Evolutionary conservation across 2,113 vertebrate species (phyloP), one percentile per base, ranked within the genome.

Genomic region (Macquaria ambigua): DNA sequence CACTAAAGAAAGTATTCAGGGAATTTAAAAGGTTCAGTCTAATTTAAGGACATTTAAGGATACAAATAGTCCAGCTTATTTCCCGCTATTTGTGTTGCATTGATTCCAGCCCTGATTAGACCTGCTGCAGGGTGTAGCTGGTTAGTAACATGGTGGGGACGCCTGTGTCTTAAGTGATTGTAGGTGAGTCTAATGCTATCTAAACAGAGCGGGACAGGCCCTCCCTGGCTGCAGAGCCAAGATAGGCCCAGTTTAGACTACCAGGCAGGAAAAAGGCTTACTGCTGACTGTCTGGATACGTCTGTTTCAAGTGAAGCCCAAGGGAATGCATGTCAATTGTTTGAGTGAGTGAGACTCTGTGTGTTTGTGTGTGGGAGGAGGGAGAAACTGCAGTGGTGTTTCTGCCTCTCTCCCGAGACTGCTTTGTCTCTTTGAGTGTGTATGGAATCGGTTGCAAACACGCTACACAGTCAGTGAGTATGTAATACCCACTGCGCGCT

Each of bases 221-320:
- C 92, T 92, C 93, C 92, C 85, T 39, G 72, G 63, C 92, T 94
- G 93, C 79, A 70, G 56, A 77, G 75, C 58, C 1, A 0, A 89
- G 93, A 94, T 94, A 94, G 87, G 82, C 81, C 48, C 63, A 25
- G 82, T 86, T 85, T 71, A 66, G 76, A 84, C 89, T 53, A 69
- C 21, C 50, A 62, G 86, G 72, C 90, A 74, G 90, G 77, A 87
- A 89, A 78, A 75, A 41, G 72, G 66, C 81, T 89, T 62, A 68
- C 84, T 82, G 73, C 83, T 71, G 70, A 75, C 75, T 82, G 85
- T 89, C 85, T 89, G 74, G 79, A 55, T 77, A 55, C 23, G 70
- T 82, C 74, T 77, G 63, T 87, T 91, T 92, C 79, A 84, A 88
- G 82, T 70, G 21, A n/a, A 87, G 81, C 83, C 67, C 81, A 12